Base-by-base conservation (phyloP, 2,797 vertebrate species). In the Manis pentadactyla region DNA sequence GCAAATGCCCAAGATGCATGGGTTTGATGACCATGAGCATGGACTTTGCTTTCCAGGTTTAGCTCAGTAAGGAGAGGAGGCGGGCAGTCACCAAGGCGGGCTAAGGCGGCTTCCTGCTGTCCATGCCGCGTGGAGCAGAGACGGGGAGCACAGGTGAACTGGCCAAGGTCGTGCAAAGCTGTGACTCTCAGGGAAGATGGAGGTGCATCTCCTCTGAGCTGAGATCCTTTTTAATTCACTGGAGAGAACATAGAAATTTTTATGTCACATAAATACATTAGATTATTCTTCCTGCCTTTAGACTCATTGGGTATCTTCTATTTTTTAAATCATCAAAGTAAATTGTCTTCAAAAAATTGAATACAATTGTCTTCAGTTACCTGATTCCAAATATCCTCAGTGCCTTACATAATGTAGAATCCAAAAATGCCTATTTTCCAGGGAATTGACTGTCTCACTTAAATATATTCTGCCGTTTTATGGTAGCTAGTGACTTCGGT, bases 131-230 rank as follows among this genome's bases (percentile, higher is more conserved):
- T 10, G 10, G 12, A 11, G 46, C 46, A 46, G 46, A 46, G 46
- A 46, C 46, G 10, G 46, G 12, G 46, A 11, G 11, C 11, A 10
- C 46, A 46, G 46, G 12, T 46, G 46, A 46, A 12, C 2, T 2
- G 46, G 46, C 46, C 46, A 9, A 46, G 12, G 46, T 46, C 12
- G 11, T 10, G 46, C 46, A 46, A 46, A 11, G 46, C 12, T 46
- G 46, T 46, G 46, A 46, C 46, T 46, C 10, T 46, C 46, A 46
- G 46, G 29, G 31, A 12, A 19, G 34, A 68, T 14, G 42, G 15
- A 18, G 2, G 14, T 4, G 0, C 6, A 14, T 5, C 19, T 25
- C 57, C 11, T 68, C 39, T 49, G 27, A 7, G 0, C 29, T 4
- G 39, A 27, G 66, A 13, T 14, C n/a, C 10, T 46, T 51, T n/a